Evolutionary conservation across 92 coral and sea anemone species (phyloP), one percentile per base, ranked within the genome.

Genomic region (Phenganax subtilis): DNA sequence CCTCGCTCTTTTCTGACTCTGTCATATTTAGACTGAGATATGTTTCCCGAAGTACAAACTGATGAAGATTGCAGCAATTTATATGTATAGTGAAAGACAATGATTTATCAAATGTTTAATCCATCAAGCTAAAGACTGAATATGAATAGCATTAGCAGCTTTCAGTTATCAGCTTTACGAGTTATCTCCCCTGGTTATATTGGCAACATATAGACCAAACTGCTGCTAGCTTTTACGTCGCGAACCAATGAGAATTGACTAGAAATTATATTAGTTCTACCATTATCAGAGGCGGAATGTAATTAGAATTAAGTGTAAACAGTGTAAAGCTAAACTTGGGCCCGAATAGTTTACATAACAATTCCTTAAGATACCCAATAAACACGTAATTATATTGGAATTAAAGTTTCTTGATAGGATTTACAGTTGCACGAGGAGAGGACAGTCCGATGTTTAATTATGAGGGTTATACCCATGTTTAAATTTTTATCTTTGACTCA

Each of bases 291-390:
- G 68, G 83, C 83, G 83, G 83, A 79, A 79, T 79, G 83, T 79
- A 79, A 79, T 79, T 79, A 79, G 83, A 25, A 79, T 30, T 63
- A 31, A 79, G 83, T 63, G 83, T 79, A 79, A 79, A 79, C 74
- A 79, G 73, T 52, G 57, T 67, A 79, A 65, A 62, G 72, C 83
- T 79, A 79, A 62, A 79, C 83, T 79, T 79, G 65, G 74, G 83
- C 60, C 67, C 57, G 83, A 79, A 79, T 79, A 79, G 83, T 96
- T 96, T 92, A 89, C 99, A 96, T 96, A 96, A 96, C 99, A 96
- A 96, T 96, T 79, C 97, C 93, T 93, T 90, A 92, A 93, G 90
- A 89, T 89, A 88, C 87, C 88, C 94, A 96, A 96, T 96, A 92
- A 96, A 91, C 89, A 90, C 96, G 96, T 91, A 96, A 91, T 96